Base-by-base conservation (phyloP, 35 echinoderm and acorn worm species). In the Anneissia japonica region DNA sequence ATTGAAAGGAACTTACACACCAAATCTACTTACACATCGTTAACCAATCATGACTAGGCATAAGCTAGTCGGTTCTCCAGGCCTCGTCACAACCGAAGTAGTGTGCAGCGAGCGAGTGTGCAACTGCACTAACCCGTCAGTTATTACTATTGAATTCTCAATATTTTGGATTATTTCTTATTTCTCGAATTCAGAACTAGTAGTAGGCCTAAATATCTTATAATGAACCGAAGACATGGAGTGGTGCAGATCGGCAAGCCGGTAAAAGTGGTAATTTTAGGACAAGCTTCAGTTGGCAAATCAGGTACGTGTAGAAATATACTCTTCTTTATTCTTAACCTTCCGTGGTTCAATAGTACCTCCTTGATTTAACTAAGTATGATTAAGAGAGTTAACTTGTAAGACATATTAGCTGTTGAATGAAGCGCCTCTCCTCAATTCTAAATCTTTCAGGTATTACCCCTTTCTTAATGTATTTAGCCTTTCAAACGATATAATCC, bases 271-370 rank as follows among this genome's bases (percentile, higher is more conserved):
- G 88, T 92, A 36, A 84, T 97, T 6, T 81, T 97, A 23, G 94
- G 94, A 31, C 94, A 97, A 37, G 90, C 94, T 14, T 82, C 94
- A 23, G 94, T 97, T 32, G 94, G 94, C 0, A 97, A 97, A 88
- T 90, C 94, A 81, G 94, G 94, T 97, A 80, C 36, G 90, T 79
- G 46, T 43, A 33, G 26, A 31, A 21, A 39, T n/a, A n/a, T n/a
- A n/a, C n/a, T n/a, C n/a, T n/a, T n/a, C n/a, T n/a, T n/a, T n/a
- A n/a, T n/a, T n/a, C n/a, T n/a, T 9, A 9, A 64, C 21, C 10
- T 64, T 16, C 51, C 21, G 2, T 9, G 19, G 51, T 64, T 64
- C n/a, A n/a, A n/a, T n/a, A n/a, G n/a, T n/a, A n/a, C n/a, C n/a
- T n/a, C n/a, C n/a, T n/a, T n/a, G n/a, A n/a, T n/a, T n/a, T n/a